These are phyloP conservation scores for Arrhopalites spinosus DNA, from an alignment of 2,888 invertebrate genomes.

Conservation along the genomic window DNA sequence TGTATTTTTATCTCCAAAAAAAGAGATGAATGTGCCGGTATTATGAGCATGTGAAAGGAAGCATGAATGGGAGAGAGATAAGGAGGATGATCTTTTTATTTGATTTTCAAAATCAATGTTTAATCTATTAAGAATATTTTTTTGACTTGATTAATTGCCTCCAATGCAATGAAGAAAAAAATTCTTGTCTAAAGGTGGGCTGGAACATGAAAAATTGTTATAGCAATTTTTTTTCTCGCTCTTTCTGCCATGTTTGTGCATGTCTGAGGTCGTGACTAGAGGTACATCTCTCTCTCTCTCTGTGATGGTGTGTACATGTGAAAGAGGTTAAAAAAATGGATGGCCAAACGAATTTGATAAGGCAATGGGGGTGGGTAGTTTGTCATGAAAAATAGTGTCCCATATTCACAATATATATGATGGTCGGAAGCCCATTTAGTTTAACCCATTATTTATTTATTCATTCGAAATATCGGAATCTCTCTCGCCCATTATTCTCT, in stretches of 20 bases:
- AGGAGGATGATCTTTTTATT: too few relatives aligned
- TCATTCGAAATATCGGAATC: conserved; percentile 26
- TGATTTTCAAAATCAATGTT: not conserved
- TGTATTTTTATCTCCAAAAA: too few relatives aligned
- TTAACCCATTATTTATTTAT: conserved; percentile 24
- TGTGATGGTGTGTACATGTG: not conserved
- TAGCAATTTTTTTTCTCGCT: not conserved
- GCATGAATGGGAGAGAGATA: too few relatives aligned
- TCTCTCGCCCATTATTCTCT: conserved; percentile 13
- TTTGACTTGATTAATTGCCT: not conserved
- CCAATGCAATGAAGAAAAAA: too few relatives aligned
- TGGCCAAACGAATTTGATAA: conserved; percentile 4
- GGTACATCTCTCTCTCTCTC: not conserved
- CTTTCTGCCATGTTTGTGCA: not conserved
- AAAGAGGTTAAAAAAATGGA: not conserved
- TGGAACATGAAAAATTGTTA: not conserved
- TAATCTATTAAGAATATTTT: conserved; percentile 1
- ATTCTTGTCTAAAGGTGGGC: too few relatives aligned
- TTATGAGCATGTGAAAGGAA: too few relatives aligned
- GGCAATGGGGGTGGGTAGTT: not conserved
- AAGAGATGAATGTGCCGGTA: too few relatives aligned
- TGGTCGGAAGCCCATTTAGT: conserved; percentile 4
- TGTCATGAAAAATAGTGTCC: conserved; percentile 6
- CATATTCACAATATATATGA: not conserved
- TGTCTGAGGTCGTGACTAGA: too few relatives aligned